Conservation (phyloP, 2,113 vertebrate species). For the Anhinga rufa region DNA sequence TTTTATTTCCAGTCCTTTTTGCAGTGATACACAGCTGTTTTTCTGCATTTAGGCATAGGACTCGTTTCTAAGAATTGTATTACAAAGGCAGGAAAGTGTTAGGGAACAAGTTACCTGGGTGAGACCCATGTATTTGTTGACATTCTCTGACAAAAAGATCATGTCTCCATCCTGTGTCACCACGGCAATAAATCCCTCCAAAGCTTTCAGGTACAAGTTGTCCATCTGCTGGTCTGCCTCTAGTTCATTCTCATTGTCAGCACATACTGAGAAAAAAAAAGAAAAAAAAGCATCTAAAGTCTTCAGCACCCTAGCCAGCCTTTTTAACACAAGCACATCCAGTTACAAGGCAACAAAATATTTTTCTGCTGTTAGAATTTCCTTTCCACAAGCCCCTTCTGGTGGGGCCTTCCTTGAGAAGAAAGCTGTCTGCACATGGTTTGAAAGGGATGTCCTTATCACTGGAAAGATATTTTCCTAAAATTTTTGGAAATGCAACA, state of each 20-base stretch:
- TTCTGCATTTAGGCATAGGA: not conserved
- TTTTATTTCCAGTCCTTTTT: not conserved
- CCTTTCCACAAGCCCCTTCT: not conserved
- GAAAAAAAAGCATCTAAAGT: not conserved
- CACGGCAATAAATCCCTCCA: conserved; percentile 92
- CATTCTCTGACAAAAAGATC: conserved; percentile 92
- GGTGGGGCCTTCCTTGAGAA: not conserved
- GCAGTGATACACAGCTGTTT: not conserved
- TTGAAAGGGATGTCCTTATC: not conserved
- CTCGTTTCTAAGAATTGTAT: not conserved
- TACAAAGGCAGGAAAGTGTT: not conserved
- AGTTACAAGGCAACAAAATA: not conserved
- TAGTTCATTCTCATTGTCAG: conserved; percentile 65
- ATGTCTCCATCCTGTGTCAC: conserved; percentile 91
- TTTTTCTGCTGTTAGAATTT: not conserved
- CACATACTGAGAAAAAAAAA: conserved; percentile 65
- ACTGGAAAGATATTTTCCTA: not conserved
- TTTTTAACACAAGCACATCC: not conserved
- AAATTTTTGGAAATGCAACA: not conserved
- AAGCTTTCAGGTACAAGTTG: conserved; percentile 81
- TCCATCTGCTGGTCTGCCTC: conserved; percentile 74
- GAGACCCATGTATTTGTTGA: conserved; percentile 92
- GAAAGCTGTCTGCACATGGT: not conserved
- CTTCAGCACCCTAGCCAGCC: not conserved
- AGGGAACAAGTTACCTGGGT: conserved; percentile 81